Evolutionary conservation across 2,888 invertebrate genomes (phyloP).

Genomic region (Autographa gamma): DNA sequence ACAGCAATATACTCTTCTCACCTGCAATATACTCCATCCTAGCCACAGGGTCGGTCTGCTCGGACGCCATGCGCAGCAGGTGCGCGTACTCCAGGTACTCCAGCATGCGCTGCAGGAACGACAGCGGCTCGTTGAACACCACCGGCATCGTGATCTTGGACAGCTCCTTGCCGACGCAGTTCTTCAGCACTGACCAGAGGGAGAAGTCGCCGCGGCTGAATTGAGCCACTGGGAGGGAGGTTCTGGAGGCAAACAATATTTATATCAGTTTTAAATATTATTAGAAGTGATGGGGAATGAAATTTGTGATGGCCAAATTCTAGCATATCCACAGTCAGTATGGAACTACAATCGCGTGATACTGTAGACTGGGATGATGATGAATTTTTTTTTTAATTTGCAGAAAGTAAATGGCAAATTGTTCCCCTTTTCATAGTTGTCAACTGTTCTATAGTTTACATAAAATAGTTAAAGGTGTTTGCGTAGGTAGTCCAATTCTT

Average conservation of each 20-base stretch:
- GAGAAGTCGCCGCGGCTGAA: slow-evolving; percentile 94
- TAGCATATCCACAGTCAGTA: too few species aligned
- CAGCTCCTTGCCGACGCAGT: slow-evolving; percentile 97
- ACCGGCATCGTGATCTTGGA: slow-evolving; percentile 99
- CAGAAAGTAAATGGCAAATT: too few species aligned
- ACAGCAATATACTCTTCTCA: slow-evolving; percentile 57
- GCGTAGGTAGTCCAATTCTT: too few species aligned
- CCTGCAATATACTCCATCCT: slow-evolving; percentile 94
- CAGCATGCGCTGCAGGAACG: slow-evolving; percentile 97
- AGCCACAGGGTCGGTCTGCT: slow-evolving; percentile 93
- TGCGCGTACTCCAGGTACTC: slow-evolving; percentile 98
- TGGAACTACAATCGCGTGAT: too few species aligned
- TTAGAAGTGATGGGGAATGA: too few species aligned
- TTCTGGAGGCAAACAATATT: slow-evolving; percentile 81
- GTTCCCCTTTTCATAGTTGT: too few species aligned
- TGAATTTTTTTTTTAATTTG: too few species aligned
- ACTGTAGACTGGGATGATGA: too few species aligned
- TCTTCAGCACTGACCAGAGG: slow-evolving; percentile 97
- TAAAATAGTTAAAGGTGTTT: too few species aligned
- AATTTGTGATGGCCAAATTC: too few species aligned
- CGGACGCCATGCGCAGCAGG: slow-evolving; percentile 92
- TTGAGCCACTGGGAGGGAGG: slow-evolving; percentile 92
- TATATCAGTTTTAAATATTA: neutral
- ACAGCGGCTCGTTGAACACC: slow-evolving; percentile 98
- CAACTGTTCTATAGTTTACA: too few species aligned